Evolutionary conservation across 2,113 vertebrate genomes (phyloP).

Genomic region (Lophotis ruficrista): DNA sequence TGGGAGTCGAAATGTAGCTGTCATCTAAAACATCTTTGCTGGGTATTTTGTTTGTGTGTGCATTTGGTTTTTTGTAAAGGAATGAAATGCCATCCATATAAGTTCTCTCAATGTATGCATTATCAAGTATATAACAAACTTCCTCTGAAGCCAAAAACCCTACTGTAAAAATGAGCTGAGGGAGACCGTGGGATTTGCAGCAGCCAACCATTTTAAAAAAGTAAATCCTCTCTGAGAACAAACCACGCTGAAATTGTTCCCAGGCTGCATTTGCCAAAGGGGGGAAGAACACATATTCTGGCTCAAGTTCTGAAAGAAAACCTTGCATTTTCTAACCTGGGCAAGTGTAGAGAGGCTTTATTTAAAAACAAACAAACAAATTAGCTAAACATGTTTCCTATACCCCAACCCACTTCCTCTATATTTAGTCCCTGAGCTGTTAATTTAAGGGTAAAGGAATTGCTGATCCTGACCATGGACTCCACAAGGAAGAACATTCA

Average conservation of each 20-base stretch:
- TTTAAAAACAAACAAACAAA: not conserved
- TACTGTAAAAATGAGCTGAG: not conserved
- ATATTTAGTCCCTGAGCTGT: not conserved
- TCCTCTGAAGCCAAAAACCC: not conserved
- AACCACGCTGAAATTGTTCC: not conserved
- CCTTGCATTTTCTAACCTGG: not conserved
- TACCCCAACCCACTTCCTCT: not conserved
- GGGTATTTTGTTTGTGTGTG: not conserved
- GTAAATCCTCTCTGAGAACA: not conserved
- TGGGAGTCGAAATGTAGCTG: not conserved
- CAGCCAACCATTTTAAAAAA: not conserved
- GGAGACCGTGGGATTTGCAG: not conserved
- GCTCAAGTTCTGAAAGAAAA: not conserved
- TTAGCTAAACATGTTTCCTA: not conserved
- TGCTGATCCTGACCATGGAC: not conserved
- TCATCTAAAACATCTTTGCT: not conserved
- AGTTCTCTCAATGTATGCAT: rapidly evolving
- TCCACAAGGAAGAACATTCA: not conserved
- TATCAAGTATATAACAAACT: not conserved
- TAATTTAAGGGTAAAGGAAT: not conserved
- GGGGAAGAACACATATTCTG: not conserved
- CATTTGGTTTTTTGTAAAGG: not conserved
- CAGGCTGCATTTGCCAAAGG: not conserved
- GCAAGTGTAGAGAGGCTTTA: not conserved
- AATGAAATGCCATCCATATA: not conserved